phyloP scores from a whole-genome alignment of 2,888 invertebrate species.

The Hypomecis punctinalis region DNA sequence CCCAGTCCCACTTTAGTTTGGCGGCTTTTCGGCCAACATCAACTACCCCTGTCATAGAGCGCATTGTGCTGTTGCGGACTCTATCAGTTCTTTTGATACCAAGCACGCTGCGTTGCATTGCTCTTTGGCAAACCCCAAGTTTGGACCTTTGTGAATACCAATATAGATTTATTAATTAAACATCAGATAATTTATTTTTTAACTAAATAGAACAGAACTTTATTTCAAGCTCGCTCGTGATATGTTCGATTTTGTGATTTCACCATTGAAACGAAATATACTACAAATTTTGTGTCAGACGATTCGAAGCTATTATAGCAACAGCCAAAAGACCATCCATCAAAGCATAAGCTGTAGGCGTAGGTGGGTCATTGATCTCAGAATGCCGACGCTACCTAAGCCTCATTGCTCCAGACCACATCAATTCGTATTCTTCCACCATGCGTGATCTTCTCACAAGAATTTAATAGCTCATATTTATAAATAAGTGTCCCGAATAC shows the following conservation, averaged over 20 bases:
- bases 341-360: slow-evolving; percentile 25
- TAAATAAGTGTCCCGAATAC: slow-evolving; percentile 53
- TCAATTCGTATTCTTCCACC: slow-evolving; percentile 39
- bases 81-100: too few species aligned
- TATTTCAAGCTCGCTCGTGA: neutral
- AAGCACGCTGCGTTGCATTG: too few species aligned
- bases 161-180: too few species aligned
- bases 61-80: too few species aligned
- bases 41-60: too few species aligned
- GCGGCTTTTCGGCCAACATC: too few species aligned
- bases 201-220: neutral
- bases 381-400: slow-evolving; percentile 37
- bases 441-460: slow-evolving; percentile 48
- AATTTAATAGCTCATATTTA: slow-evolving; percentile 61
- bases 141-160: too few species aligned
- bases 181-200: neutral
- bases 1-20: too few species aligned
- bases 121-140: too few species aligned
- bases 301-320: neutral
- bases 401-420: slow-evolving; percentile 37
- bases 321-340: slow-evolving; percentile 27
- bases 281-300: neutral
- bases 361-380: slow-evolving; percentile 31
- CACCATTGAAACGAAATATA: neutral
- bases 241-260: too few species aligned